A percentile compares a stretch with the other conserved stretches of the same genome.
These are phyloP conservation scores for Athalia cordata DNA, from an alignment of 2,888 invertebrate species.

Conservation along the genomic window DNA sequence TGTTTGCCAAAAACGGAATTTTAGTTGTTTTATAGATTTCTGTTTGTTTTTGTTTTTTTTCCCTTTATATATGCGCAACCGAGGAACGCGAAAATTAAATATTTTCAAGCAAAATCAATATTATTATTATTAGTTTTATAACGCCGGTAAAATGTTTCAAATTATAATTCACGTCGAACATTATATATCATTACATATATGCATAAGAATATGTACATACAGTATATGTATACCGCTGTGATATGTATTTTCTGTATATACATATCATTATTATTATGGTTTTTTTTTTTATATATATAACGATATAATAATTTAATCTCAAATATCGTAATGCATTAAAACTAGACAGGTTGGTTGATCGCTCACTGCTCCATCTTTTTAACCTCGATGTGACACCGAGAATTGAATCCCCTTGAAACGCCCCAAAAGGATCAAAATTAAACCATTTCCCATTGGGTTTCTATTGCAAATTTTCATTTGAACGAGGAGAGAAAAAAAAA, in stretches of 20 bases:
- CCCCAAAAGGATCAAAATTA: neutral
- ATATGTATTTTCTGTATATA: constrained; percentile 46
- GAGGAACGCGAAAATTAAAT: constrained; percentile 59
- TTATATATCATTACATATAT: constrained; percentile 47
- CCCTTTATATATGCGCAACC: constrained; percentile 65
- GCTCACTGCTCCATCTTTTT: constrained; percentile 19
- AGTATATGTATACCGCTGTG: constrained; percentile 44
- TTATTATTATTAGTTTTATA: constrained; percentile 12
- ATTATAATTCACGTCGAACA: constrained; percentile 52
- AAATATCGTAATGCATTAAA: constrained; percentile 69
- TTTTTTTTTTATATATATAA: constrained; percentile 7
- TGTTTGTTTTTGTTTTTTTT: constrained; percentile 37
- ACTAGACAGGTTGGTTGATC: constrained; percentile 64
- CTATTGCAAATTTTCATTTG: too few relatives aligned
- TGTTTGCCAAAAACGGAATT: constrained; percentile 51
- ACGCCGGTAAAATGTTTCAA: constrained; percentile 67
- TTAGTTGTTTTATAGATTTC: constrained; percentile 47
- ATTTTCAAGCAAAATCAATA: neutral
- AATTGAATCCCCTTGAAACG: neutral
- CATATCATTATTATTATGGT: constrained; percentile 1
- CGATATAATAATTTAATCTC: constrained; percentile 13
- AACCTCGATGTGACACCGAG: neutral
- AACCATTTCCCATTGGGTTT: neutral
- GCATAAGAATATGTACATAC: constrained; percentile 23
- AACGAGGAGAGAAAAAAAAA: too few relatives aligned